Percentiles rank a stretch among this genome's conserved stretches.
These are phyloP conservation scores for Monochamus alternatus DNA, from an alignment of 2,888 invertebrate genomes.

Conservation along the genomic window DNA sequence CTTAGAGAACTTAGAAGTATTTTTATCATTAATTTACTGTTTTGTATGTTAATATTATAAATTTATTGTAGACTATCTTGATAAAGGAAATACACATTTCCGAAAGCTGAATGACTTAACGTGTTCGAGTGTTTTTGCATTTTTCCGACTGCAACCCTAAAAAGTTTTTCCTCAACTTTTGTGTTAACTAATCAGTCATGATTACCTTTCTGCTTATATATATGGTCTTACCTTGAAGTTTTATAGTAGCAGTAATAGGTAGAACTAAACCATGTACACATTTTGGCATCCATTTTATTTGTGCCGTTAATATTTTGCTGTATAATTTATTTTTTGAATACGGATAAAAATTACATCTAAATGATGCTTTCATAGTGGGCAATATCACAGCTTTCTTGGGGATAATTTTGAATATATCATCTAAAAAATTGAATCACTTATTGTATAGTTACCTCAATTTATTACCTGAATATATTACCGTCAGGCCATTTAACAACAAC, in stretches of 20 bases:
- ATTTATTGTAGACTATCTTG: no score
- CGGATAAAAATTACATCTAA: slow-evolving; percentile 67
- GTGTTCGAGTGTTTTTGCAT: no score
- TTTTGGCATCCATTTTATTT: slow-evolving; percentile 60
- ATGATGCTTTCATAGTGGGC: slow-evolving; percentile 60
- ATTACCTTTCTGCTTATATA: no score
- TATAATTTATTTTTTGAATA: slow-evolving; percentile 59
- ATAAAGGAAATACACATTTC: no score
- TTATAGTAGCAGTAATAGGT: slow-evolving; percentile 43
- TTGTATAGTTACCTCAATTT: slow-evolving; percentile 20
- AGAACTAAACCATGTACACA: slow-evolving; percentile 17
- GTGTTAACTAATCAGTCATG: no score
- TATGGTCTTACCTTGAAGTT: slow-evolving; percentile 48
- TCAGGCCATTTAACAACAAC: slow-evolving; percentile 59
- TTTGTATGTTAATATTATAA: no score
- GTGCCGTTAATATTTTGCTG: slow-evolving; percentile 61
- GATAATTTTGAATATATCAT: slow-evolving; percentile 62
- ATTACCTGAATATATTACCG: slow-evolving; percentile 50
- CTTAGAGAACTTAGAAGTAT: no score
- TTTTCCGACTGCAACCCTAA: no score
- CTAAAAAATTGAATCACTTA: slow-evolving; percentile 49
- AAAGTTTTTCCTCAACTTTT: no score
- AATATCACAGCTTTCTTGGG: slow-evolving; percentile 61
- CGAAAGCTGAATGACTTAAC: no score
- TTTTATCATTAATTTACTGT: no score